A percentile compares a stretch with the other conserved stretches of the same genome.
Conservation (phyloP, 2,888 invertebrate genomes). For the Chrysomela aeneicollis region DNA sequence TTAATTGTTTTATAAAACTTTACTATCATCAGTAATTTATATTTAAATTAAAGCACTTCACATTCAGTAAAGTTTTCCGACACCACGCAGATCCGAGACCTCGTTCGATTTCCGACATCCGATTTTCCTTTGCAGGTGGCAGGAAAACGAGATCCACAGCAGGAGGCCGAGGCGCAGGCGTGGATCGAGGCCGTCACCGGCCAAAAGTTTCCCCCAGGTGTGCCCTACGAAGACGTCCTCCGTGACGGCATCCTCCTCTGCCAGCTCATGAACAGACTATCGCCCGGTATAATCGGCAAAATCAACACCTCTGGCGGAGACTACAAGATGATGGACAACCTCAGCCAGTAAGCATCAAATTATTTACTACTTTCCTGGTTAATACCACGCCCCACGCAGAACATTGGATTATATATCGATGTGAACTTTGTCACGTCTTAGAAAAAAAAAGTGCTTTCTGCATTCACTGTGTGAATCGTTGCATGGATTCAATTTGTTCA, state of each 20-base stretch:
- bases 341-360: constrained; percentile 84
- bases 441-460: too few species aligned
- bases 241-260: constrained; percentile 87
- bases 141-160: constrained; percentile 81
- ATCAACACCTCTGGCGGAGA: constrained; percentile 88
- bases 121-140: constrained; percentile 69
- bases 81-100: neutral
- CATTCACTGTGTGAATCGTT: too few species aligned
- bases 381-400: too few species aligned
- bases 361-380: too few species aligned
- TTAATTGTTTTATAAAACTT: too few species aligned
- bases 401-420: too few species aligned
- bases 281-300: constrained; percentile 84
- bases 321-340: constrained; percentile 97
- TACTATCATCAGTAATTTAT: too few species aligned
- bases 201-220: constrained; percentile 75
- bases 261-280: constrained; percentile 87
- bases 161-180: constrained; percentile 80
- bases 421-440: too few species aligned
- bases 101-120: neutral
- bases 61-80: too few species aligned
- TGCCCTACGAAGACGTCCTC: constrained; percentile 80
- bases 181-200: constrained; percentile 88
- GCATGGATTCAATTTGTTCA: too few species aligned
- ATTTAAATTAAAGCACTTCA: too few species aligned